A percentile compares a stretch with the other conserved stretches of the same genome.
Evolutionary conservation across 2,888 invertebrate genomes (phyloP).

Genomic region (Proisotoma minuta): DNA sequence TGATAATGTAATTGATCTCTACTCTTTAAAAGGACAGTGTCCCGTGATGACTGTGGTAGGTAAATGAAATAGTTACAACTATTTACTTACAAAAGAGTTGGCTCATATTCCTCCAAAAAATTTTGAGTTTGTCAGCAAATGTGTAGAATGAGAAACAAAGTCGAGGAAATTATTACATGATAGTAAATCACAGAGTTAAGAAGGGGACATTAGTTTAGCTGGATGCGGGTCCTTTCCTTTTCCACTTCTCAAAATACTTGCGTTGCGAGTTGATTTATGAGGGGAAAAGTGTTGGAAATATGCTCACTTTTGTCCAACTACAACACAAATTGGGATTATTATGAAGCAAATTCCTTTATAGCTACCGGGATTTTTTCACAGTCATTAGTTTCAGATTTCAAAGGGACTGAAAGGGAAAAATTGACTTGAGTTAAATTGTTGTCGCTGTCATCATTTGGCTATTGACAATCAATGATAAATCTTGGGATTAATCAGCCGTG

Average conservation of each 20-base stretch:
- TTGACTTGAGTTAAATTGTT: too few relatives aligned
- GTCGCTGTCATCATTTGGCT: too few relatives aligned
- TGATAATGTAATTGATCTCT: not conserved
- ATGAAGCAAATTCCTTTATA: conserved; percentile 9
- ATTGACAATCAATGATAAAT: too few relatives aligned
- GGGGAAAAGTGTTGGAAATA: conserved; percentile 25
- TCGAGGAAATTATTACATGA: not conserved
- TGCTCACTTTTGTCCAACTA: conserved; percentile 11
- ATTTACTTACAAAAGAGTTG: not conserved
- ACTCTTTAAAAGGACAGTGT: too few relatives aligned
- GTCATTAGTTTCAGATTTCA: conserved; percentile 3
- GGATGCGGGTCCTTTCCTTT: not conserved
- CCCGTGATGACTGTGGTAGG: conserved; percentile 12
- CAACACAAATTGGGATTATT: conserved; percentile 7
- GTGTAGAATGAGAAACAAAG: not conserved
- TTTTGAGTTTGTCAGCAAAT: not conserved
- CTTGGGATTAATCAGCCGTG: too few relatives aligned
- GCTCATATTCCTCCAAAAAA: not conserved
- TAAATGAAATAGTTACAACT: not conserved
- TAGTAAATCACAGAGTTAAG: not conserved
- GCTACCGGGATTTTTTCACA: not conserved
- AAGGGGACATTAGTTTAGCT: not conserved
- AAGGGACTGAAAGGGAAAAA: not conserved
- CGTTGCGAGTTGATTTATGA: conserved; percentile 25
- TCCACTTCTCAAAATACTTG: not conserved